Evolutionary conservation across 2,113 vertebrate species (phyloP).

Genomic region (Xiphias gladius): DNA sequence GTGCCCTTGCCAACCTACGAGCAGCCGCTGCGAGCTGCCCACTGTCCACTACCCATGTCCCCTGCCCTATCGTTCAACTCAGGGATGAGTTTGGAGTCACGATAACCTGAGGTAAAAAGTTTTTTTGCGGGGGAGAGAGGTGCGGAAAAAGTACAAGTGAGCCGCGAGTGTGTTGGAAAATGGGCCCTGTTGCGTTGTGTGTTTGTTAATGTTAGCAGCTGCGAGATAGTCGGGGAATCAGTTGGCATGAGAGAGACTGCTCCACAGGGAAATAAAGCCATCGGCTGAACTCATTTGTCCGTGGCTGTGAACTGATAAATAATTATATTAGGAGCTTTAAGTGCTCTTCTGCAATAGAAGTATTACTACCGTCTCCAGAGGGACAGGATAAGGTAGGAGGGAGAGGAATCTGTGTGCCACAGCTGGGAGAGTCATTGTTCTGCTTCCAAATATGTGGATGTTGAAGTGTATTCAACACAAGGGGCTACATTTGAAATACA

Average conservation of each 20-base stretch:
- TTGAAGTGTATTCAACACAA: conserved; percentile 41
- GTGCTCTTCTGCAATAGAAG: conserved; percentile 64
- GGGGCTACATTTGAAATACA: conserved; percentile 18
- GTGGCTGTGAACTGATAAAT: conserved; percentile 63
- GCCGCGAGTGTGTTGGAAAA: conserved; percentile 48
- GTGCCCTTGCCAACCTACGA: conserved; percentile 73
- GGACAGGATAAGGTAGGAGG: conserved; percentile 39
- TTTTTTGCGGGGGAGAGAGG: conserved; percentile 3
- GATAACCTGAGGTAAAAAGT: conserved; percentile 52
- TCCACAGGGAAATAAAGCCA: conserved; percentile 73
- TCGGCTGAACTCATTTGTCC: conserved; percentile 73
- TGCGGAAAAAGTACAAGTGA: conserved; percentile 43
- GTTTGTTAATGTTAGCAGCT: conserved; percentile 72
- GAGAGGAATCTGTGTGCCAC: conserved; percentile 35
- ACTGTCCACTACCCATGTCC: conserved; percentile 32
- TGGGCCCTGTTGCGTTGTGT: conserved; percentile 41
- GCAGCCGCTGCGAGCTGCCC: conserved; percentile 50
- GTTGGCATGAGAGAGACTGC: conserved; percentile 36
- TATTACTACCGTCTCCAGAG: conserved; percentile 61
- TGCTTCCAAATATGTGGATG: conserved; percentile 44
- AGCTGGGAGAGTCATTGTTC: conserved; percentile 9
- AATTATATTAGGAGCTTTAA: conserved; percentile 74
- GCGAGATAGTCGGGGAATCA: conserved; percentile 43
- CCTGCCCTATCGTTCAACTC: conserved; percentile 56
- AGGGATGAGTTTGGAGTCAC: conserved; percentile 54